Conservation (phyloP, 2,888 invertebrate species). For the Lymantria dispar region DNA sequence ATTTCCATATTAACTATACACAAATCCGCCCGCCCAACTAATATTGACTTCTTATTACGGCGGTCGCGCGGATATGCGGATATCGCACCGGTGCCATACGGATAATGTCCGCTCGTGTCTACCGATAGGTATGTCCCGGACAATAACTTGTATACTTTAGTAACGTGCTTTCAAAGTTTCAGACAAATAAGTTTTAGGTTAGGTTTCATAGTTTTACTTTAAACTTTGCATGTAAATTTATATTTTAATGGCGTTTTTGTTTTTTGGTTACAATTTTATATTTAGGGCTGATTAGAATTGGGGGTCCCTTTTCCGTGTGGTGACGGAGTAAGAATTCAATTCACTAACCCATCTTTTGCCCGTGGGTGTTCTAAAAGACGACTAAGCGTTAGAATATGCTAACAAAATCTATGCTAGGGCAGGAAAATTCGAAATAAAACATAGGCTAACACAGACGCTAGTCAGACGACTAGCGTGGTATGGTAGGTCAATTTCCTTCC, state of each 20-base stretch:
- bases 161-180: conserved; percentile 16
- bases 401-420: too few species aligned
- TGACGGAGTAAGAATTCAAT: too few species aligned
- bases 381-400: too few species aligned
- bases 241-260: background rate
- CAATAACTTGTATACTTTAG: conserved; percentile 48
- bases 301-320: too few species aligned
- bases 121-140: conserved; percentile 39
- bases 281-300: too few species aligned
- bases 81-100: conserved; percentile 48
- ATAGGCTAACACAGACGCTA: too few species aligned
- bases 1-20: conserved; percentile 36
- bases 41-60: conserved; percentile 72
- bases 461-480: too few species aligned
- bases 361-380: too few species aligned
- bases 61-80: conserved; percentile 47
- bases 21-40: conserved; percentile 71
- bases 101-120: conserved; percentile 37
- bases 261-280: background rate
- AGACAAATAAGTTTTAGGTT: conserved; percentile 2
- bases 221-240: background rate
- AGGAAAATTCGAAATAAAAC: too few species aligned
- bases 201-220: background rate
- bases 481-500: too few species aligned
- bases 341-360: too few species aligned